Percentiles rank a stretch among this genome's conserved stretches.
phyloP scores from a whole-genome alignment of 2,888 invertebrate species.

The Lochmaea crataegi region DNA sequence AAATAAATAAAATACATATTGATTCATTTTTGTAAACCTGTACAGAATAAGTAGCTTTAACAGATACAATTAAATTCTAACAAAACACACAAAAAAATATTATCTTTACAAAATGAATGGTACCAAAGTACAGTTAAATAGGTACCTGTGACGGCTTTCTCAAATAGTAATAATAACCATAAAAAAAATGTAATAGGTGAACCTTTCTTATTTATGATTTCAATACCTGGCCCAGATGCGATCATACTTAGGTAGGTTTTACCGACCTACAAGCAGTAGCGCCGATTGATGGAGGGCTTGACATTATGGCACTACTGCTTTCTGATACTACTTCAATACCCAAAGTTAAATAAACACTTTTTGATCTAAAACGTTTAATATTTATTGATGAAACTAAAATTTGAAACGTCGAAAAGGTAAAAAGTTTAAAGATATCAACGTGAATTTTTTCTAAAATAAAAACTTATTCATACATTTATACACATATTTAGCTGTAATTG shows the following conservation, averaged over 20 bases:
- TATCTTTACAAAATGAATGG: neutral
- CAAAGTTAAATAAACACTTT: too few species aligned
- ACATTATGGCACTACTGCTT: neutral
- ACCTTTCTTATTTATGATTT: conserved; percentile 14
- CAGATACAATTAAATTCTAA: neutral
- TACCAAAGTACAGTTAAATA: neutral
- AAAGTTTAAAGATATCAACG: too few species aligned
- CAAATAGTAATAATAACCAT: neutral
- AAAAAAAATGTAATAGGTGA: conserved; percentile 12
- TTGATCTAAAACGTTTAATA: too few species aligned
- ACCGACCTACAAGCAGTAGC: neutral
- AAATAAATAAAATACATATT: too few species aligned
- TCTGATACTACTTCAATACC: too few species aligned
- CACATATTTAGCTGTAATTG: too few species aligned
- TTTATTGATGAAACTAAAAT: too few species aligned
- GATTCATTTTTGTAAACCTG: neutral
- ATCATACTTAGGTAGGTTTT: conserved; percentile 15
- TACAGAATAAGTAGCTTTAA: neutral
- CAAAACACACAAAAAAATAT: neutral
- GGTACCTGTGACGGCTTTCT: neutral
- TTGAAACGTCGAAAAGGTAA: too few species aligned
- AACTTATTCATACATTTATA: too few species aligned
- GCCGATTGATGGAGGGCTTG: neutral
- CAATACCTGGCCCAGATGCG: conserved; percentile 18
- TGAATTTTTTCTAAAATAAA: too few species aligned